Conservation (phyloP, 1,140 invertebrate genomes). For the Caenorhabditis latens region DNA sequence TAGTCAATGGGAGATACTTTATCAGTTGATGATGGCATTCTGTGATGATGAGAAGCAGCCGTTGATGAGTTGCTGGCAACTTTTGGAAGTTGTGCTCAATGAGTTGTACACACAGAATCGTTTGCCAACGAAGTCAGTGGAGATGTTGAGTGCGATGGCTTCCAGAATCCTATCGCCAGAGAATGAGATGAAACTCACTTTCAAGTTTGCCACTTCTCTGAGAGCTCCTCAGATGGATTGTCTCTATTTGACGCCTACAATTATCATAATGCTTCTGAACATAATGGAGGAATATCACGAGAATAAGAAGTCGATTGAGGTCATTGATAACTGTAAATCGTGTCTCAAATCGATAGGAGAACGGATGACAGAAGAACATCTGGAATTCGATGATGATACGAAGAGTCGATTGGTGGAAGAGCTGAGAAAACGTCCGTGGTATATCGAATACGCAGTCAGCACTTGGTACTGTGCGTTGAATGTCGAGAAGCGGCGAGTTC, state of each 20-base stretch:
- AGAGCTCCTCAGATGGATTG: neutral
- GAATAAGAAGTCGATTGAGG: neutral
- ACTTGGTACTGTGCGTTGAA: conserved; percentile 3
- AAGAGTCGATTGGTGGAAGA: neutral
- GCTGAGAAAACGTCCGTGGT: conserved; percentile 1
- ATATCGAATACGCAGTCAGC: neutral
- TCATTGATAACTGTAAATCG: neutral
- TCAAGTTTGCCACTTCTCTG: neutral
- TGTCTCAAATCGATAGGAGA: neutral
- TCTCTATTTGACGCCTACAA: neutral
- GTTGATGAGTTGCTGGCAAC: neutral
- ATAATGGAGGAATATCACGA: neutral
- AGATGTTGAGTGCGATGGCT: neutral
- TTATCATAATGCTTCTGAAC: neutral
- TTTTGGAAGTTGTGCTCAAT: conserved; percentile 11
- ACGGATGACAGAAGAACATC: neutral
- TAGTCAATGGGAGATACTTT: neutral
- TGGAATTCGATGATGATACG: neutral
- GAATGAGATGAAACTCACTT: neutral
- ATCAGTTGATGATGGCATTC: neutral
- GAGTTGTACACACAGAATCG: neutral
- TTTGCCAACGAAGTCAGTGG: conserved; percentile 1
- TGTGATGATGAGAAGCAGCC: neutral
- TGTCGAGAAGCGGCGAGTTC: conserved; percentile 3
- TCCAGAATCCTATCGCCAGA: neutral